Evolutionary conservation across 2,113 vertebrate species (phyloP).

Genomic region (Neolamprologus ventralis): DNA sequence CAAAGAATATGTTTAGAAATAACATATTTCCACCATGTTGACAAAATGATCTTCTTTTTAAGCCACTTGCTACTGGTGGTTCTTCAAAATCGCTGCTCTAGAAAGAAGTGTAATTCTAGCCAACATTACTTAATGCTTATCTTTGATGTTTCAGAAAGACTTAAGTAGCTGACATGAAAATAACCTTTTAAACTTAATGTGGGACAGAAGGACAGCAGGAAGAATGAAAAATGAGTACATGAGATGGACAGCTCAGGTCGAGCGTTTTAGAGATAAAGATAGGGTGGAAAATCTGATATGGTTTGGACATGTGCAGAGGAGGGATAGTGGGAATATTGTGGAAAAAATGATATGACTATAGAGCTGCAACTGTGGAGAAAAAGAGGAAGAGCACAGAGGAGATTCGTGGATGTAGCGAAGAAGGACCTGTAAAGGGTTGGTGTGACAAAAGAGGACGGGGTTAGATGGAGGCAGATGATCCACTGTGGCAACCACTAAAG

Average conservation of each 20-base stretch:
- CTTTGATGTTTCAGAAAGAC: not conserved
- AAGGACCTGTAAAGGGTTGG: not conserved
- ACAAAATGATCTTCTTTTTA: not conserved
- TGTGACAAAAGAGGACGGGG: not conserved
- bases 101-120: not conserved
- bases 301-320: not conserved
- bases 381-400: not conserved
- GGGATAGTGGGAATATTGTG: not conserved
- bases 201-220: not conserved
- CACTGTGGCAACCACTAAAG: not conserved
- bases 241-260: not conserved
- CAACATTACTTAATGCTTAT: not conserved
- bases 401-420: not conserved
- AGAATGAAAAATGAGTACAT: not conserved
- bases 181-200: not conserved
- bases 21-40: not conserved
- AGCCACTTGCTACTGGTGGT: not conserved
- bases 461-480: not conserved
- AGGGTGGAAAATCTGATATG: not conserved
- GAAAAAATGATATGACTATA: not conserved
- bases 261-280: not conserved
- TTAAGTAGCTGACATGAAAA: not conserved
- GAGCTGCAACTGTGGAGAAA: not conserved
- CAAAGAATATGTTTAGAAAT: not conserved
- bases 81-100: not conserved